A percentile compares a stretch with the other conserved stretches of the same genome.
Conservation (phyloP, 2,888 invertebrate genomes). For the Allophyes oxyacanthae region DNA sequence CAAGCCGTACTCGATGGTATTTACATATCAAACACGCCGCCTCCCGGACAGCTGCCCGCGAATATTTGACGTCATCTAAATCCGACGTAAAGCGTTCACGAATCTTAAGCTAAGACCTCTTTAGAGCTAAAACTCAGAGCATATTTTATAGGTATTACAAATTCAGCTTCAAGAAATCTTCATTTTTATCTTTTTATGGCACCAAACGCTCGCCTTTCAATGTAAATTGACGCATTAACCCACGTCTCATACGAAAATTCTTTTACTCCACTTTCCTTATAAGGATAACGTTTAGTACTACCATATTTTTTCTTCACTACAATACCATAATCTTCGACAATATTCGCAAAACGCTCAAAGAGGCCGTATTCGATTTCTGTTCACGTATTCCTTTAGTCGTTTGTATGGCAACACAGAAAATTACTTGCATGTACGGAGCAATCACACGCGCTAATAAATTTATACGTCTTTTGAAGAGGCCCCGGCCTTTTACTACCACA, state of each 20-base stretch:
- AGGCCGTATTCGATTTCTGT: constrained; percentile 39
- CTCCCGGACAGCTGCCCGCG: constrained; percentile 4
- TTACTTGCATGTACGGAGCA: constrained; percentile 46
- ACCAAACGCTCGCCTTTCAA: constrained; percentile 21
- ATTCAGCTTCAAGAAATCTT: constrained; percentile 10
- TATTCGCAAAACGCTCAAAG: constrained; percentile 36
- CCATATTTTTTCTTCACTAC: constrained; percentile 37
- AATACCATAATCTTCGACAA: constrained; percentile 38
- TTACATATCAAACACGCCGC: constrained; percentile 36
- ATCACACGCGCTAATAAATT: constrained; percentile 54
- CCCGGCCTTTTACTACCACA: constrained; percentile 42
- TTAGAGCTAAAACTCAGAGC: neutral
- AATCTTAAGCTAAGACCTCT: constrained; percentile 5
- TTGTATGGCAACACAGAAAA: constrained; percentile 47
- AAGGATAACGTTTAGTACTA: constrained; percentile 37
- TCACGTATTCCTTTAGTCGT: constrained; percentile 47
- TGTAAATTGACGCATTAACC: constrained; percentile 30
- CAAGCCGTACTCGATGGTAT: constrained; percentile 13
- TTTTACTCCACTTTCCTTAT: constrained; percentile 20
- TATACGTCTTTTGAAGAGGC: constrained; percentile 50
- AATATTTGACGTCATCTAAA: constrained; percentile 6
- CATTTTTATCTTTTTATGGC: constrained; percentile 22
- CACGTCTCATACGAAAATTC: constrained; percentile 1
- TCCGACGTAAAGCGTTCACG: neutral
- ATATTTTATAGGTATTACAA: constrained; percentile 23